These are phyloP conservation scores for Telmatherina bonti DNA, from an alignment of 2,797 vertebrate genomes.

Conservation along the genomic window DNA sequence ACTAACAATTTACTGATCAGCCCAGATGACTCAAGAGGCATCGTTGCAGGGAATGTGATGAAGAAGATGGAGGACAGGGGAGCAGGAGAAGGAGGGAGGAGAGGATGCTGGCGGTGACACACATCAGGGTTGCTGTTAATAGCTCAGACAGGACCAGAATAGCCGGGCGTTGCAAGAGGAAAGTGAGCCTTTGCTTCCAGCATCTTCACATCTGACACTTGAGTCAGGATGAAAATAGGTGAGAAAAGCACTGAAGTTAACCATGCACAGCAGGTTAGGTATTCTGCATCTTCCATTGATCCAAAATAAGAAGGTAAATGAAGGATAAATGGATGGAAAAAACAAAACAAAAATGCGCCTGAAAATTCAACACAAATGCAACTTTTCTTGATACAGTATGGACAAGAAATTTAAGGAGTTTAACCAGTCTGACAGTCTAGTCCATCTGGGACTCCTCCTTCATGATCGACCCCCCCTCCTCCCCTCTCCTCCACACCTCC, in stretches of 20 bases:
- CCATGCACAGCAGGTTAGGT: neutral
- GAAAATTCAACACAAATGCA: conserved; percentile 8
- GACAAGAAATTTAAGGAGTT: conserved; percentile 45
- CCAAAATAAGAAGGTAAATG: neutral
- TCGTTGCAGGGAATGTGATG: conserved; percentile 29
- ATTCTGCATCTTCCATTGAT: neutral
- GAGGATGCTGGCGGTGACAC: conserved; percentile 76
- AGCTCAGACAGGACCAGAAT: conserved; percentile 77
- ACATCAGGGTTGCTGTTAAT: conserved; percentile 79
- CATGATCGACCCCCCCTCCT: conserved; percentile 31
- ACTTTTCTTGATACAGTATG: no score
- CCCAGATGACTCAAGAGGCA: conserved; percentile 2
- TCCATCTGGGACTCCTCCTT: conserved; percentile 66
- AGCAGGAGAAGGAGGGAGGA: conserved; percentile 33
- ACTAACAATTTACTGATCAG: conserved; percentile 2
- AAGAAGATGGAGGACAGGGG: conserved; percentile 66
- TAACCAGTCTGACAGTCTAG: conserved; percentile 56
- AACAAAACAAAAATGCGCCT: neutral
- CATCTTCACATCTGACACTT: conserved; percentile 40
- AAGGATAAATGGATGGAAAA: neutral
- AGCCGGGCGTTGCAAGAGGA: conserved; percentile 71
- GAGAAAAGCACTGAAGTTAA: conserved; percentile 4
- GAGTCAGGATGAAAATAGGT: conserved; percentile 4
- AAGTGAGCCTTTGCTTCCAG: conserved; percentile 41
- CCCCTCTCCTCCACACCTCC: conserved; percentile 14